Conservation (phyloP, 1,140 invertebrate genomes). For the Drosophila sucinea region DNA sequence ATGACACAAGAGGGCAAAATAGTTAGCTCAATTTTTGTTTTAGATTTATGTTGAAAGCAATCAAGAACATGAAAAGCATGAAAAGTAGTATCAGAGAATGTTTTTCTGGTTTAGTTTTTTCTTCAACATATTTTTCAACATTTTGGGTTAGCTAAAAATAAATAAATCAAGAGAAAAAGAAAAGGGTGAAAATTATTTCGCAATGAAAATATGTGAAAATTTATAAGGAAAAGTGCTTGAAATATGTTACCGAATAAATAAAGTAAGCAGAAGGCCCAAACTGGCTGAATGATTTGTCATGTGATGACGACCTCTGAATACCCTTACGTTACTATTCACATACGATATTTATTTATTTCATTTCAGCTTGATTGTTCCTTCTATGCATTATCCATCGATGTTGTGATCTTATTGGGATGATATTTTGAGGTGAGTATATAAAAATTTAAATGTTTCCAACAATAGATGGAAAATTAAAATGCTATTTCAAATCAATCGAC, state of each 20-base stretch:
- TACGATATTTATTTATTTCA: no score
- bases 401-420: no score
- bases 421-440: no score
- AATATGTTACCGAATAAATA: slow-evolving; percentile 75
- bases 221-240: slow-evolving; percentile 41
- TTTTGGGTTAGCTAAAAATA: slow-evolving; percentile 51
- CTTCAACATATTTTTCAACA: slow-evolving; percentile 43
- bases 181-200: slow-evolving; percentile 63
- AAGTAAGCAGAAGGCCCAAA: slow-evolving; percentile 10
- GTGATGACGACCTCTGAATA: neutral
- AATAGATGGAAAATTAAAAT: no score
- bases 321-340: neutral
- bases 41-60: slow-evolving; percentile 42
- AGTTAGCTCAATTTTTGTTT: slow-evolving; percentile 38
- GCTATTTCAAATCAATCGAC: no score
- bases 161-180: slow-evolving; percentile 49
- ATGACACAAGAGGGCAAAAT: slow-evolving; percentile 38
- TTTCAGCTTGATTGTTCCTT: no score
- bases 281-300: neutral
- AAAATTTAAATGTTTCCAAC: no score
- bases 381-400: no score
- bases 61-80: slow-evolving; percentile 32
- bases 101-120: slow-evolving; percentile 20
- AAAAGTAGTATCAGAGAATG: slow-evolving; percentile 16
- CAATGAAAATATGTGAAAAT: slow-evolving; percentile 70